Conservation (phyloP, 2,888 invertebrate genomes). For the Calliphora vomitoria region DNA sequence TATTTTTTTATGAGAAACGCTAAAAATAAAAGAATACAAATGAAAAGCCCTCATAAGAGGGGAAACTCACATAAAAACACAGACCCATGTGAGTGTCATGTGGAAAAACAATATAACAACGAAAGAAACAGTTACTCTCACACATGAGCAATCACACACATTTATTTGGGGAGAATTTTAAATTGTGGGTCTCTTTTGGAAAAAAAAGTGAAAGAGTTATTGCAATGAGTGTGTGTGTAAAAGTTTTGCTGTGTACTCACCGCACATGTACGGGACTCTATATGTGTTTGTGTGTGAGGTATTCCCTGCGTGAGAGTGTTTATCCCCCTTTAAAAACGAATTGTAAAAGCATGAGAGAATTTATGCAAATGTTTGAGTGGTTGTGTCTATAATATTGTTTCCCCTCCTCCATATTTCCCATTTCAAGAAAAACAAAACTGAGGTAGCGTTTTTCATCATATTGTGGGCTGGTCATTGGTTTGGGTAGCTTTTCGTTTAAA, state of each 20-base stretch:
- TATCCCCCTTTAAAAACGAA: background rate
- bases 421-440: conserved; percentile 39
- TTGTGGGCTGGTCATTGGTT: conserved; percentile 47
- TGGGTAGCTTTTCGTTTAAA: conserved; percentile 26
- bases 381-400: background rate
- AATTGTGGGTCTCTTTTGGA: conserved; percentile 32
- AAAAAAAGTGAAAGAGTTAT: conserved; percentile 31
- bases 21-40: conserved; percentile 73
- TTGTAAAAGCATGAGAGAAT: conserved; percentile 18
- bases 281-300: background rate
- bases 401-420: conserved; percentile 35
- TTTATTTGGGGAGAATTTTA: conserved; percentile 18
- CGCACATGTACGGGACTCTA: conserved; percentile 27
- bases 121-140: conserved; percentile 54
- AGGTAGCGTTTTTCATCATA: conserved; percentile 52
- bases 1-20: conserved; percentile 54
- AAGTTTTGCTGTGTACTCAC: conserved; percentile 25
- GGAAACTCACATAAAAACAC: conserved; percentile 46
- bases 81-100: conserved; percentile 3
- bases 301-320: conserved; percentile 7
- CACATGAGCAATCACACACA: conserved; percentile 11
- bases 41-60: conserved; percentile 69
- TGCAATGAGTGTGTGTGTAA: conserved; percentile 4
- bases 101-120: conserved; percentile 9
- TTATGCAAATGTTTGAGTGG: background rate